Evolutionary conservation across 2,888 invertebrate species (phyloP), one percentile per base, ranked within the genome.

Genomic region (Tetheella fluctuosa): DNA sequence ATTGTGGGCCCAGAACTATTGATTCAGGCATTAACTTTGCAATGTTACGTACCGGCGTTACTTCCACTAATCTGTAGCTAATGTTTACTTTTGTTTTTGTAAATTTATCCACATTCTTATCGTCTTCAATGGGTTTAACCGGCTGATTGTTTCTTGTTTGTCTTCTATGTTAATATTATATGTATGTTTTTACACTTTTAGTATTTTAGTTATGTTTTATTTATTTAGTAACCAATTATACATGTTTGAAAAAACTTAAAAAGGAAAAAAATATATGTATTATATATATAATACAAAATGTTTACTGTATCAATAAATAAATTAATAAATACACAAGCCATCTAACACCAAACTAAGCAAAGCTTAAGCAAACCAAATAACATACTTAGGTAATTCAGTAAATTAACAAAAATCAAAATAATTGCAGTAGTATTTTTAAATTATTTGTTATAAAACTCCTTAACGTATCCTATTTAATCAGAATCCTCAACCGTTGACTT

Each of bases 51-150:
- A 59, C 63, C 64, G 65, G 68, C 71, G 76, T 80, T 67, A 69
- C 71, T 69, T 67, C 25, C 67, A 65, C 79, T 88, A 88, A 89
- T 87, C 87, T 83, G 79, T 70, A 59, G 71, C 76, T 80, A 84
- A 80, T 81, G 83, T 81, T 83, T 77, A 73, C 78, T 76, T 48
- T 80, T 83, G 83, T 86, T 86, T 84, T 83, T 80, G 85, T 83
- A 81, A 85, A 84, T 85, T 83, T 82, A 80, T 65, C 64, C 57
- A 48, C 28, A 23, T 20, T 48, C 58, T 39, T 54, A 58, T 42
- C 56, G 15, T 23, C 37, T 28, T 30, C 28, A 53, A 53, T 25
- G 25, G 53, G 3, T 53, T 25, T 28, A 28, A 73, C 68, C 70
- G 64, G 68, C 62, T 73, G 71, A 71, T 74, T 64, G 65, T 59